phyloP scores from a whole-genome alignment of 2,888 invertebrate species.

The Lasioglossum zephyrum region DNA sequence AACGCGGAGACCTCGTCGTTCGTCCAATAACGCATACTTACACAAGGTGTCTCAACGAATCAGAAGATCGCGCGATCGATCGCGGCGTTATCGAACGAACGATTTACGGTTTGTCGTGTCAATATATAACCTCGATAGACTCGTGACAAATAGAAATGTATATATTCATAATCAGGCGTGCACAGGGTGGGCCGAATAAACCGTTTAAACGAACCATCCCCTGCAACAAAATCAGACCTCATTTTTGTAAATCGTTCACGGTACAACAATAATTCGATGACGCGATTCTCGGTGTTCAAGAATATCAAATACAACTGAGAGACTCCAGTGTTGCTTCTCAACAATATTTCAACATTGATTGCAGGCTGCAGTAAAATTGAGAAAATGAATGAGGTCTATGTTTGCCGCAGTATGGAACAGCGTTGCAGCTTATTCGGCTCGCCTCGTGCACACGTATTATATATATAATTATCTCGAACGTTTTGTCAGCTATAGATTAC shows the following conservation, averaged over 20 bases:
- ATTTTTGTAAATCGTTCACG: background rate
- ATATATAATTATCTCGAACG: constrained; percentile 52
- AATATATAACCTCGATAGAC: constrained; percentile 41
- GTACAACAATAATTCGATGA: background rate
- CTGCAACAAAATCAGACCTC: background rate
- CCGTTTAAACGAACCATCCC: background rate
- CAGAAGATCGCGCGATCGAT: background rate
- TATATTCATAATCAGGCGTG: constrained; percentile 56
- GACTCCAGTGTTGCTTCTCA: too few species aligned
- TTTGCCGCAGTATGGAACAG: background rate
- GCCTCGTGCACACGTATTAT: background rate
- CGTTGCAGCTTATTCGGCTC: background rate
- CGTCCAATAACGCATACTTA: constrained; percentile 34
- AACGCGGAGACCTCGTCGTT: constrained; percentile 26
- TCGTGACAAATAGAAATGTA: constrained; percentile 50
- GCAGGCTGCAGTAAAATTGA: background rate
- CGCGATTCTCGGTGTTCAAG: background rate
- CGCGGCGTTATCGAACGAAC: constrained; percentile 49
- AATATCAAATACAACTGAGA: background rate
- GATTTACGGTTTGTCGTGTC: constrained; percentile 9
- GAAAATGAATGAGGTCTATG: background rate
- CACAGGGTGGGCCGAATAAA: background rate
- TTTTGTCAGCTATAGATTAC: constrained; percentile 67
- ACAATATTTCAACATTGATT: background rate
- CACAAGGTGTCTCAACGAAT: too few species aligned